These are phyloP conservation scores for Druon quercuslanigerum DNA, from an alignment of 1,140 invertebrate genomes.

Conservation along the genomic window DNA sequence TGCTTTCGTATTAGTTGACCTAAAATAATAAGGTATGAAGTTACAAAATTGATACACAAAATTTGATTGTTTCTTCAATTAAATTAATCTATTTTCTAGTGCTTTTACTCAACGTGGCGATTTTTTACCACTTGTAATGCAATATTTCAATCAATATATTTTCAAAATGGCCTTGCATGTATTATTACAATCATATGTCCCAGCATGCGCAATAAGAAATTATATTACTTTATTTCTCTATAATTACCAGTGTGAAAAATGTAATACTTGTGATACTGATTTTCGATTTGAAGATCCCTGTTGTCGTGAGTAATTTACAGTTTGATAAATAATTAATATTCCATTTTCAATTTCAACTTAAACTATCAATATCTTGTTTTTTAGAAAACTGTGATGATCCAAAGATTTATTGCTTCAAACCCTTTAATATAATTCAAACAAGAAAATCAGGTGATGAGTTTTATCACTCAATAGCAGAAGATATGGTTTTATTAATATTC, in stretches of 20 bases:
- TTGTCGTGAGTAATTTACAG: too few species aligned
- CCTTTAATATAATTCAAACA: slow-evolving; percentile 41
- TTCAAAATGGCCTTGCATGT: slow-evolving; percentile 42
- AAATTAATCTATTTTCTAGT: slow-evolving; percentile 38
- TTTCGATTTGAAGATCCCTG: too few species aligned
- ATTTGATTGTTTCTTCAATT: too few species aligned
- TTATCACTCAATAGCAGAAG: slow-evolving; percentile 46
- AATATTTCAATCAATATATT: slow-evolving; percentile 31
- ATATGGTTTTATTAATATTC: slow-evolving; percentile 45
- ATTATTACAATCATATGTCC: slow-evolving; percentile 46
- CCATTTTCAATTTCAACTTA: not conserved
- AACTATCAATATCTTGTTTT: not conserved
- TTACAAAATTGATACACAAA: too few species aligned
- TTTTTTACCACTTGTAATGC: slow-evolving; percentile 47
- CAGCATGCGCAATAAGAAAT: slow-evolving; percentile 52
- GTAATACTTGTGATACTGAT: too few species aligned
- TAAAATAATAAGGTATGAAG: too few species aligned
- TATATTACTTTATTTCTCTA: slow-evolving; percentile 48
- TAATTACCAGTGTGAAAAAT: slow-evolving; percentile 46
- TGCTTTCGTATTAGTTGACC: too few species aligned
- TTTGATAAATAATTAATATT: too few species aligned
- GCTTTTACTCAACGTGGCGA: slow-evolving; percentile 42
- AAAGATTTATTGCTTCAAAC: slow-evolving; percentile 38
- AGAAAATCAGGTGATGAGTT: slow-evolving; percentile 38
- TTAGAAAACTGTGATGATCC: slow-evolving; percentile 26